These are phyloP conservation scores for Microdon myrmicae DNA, from an alignment of 2,888 invertebrate genomes.

Conservation along the genomic window DNA sequence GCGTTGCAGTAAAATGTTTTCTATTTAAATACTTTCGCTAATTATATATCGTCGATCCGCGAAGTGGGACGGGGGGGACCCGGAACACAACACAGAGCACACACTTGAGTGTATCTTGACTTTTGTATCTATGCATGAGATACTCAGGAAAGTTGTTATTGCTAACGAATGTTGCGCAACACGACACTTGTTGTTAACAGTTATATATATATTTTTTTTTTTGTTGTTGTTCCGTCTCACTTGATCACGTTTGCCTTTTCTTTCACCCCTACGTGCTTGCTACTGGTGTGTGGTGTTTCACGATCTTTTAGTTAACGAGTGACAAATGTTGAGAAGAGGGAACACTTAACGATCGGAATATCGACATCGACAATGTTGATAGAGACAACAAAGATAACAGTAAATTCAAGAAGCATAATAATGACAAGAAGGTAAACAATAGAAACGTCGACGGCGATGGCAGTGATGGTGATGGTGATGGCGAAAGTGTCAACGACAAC, in stretches of 20 bases:
- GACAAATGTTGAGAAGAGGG: slow-evolving; percentile 3
- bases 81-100: slow-evolving; percentile 1
- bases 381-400: not conserved
- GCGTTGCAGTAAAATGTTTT: no score
- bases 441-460: not conserved
- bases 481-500: slow-evolving; percentile 13
- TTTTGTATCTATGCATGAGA: slow-evolving; percentile 1
- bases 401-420: not conserved
- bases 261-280: no score
- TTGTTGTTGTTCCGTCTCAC: slow-evolving; percentile 4
- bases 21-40: slow-evolving; percentile 31
- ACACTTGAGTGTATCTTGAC: slow-evolving; percentile 1
- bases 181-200: slow-evolving; percentile 42
- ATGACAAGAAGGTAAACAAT: not conserved
- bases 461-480: not conserved
- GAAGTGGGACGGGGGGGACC: not conserved
- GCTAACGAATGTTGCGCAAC: slow-evolving; percentile 33
- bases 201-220: not conserved
- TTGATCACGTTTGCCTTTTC: not conserved
- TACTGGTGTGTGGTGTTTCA: no score
- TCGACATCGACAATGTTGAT: slow-evolving; percentile 5
- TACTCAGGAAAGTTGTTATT: slow-evolving; percentile 18
- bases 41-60: slow-evolving; percentile 6
- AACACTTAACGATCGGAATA: slow-evolving; percentile 1
- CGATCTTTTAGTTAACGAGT: slow-evolving; percentile 12